Percentiles rank a stretch among this genome's conserved stretches.
These are phyloP conservation scores for Cheilosia vernalis DNA, from an alignment of 2,888 invertebrate genomes.

Conservation along the genomic window DNA sequence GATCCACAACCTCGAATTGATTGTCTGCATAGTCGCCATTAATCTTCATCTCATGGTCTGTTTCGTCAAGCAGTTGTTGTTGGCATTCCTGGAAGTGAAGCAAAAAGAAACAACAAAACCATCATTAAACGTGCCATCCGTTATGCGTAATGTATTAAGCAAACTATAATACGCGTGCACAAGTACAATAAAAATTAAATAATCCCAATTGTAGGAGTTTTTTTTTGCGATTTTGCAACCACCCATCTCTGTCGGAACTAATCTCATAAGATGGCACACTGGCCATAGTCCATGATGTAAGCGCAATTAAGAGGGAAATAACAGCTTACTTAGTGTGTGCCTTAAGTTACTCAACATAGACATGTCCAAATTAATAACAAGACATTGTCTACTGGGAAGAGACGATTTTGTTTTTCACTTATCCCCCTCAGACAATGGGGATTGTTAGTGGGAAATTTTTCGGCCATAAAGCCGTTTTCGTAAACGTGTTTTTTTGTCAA, in stretches of 20 bases:
- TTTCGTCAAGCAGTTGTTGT: conserved; percentile 57
- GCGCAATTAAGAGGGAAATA: conserved; percentile 29
- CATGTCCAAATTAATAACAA: conserved; percentile 30
- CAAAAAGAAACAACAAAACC: neutral
- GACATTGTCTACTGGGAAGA: neutral
- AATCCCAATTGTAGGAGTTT: conserved; percentile 32
- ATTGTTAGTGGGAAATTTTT: conserved; percentile 24
- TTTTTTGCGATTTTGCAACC: conserved; percentile 46
- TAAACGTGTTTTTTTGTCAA: conserved; percentile 45
- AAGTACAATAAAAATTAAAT: conserved; percentile 30
- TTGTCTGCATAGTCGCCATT: conserved; percentile 59
- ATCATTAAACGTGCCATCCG: conserved; percentile 14
- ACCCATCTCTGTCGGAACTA: conserved; percentile 11
- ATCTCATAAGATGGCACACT: conserved; percentile 7
- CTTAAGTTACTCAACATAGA: conserved; percentile 28
- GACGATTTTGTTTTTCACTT: neutral
- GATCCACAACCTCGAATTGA: conserved; percentile 72
- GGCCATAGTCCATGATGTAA: conserved; percentile 38
- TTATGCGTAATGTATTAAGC: conserved; percentile 25
- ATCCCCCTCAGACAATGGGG: conserved; percentile 11
- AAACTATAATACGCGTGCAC: neutral
- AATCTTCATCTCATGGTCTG: conserved; percentile 60
- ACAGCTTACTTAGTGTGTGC: conserved; percentile 15
- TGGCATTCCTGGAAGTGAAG: conserved; percentile 71
- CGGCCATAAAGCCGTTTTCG: conserved; percentile 10